phyloP scores from a whole-genome alignment of 2,888 invertebrate genomes.

The Aleiodes alternator region DNA sequence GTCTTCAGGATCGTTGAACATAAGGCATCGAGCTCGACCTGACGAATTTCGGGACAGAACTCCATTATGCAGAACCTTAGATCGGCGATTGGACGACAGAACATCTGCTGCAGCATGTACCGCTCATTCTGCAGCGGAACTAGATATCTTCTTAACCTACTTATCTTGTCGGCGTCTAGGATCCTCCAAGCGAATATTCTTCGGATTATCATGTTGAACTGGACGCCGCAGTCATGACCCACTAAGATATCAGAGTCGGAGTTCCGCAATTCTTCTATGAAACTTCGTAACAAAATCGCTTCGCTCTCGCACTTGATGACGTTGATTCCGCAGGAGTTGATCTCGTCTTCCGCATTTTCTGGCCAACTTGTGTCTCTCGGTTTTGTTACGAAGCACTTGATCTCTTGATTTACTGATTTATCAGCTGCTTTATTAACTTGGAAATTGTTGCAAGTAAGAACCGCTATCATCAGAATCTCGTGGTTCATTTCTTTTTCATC shows the following conservation, averaged over 20 bases:
- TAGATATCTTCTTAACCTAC: slow-evolving; percentile 82
- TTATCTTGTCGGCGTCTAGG: slow-evolving; percentile 92
- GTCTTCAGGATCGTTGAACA: slow-evolving; percentile 84
- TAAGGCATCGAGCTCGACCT: slow-evolving; percentile 92
- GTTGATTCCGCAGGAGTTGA: slow-evolving; percentile 83
- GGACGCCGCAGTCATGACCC: slow-evolving; percentile 95
- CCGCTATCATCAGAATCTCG: slow-evolving; percentile 90
- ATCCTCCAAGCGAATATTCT: slow-evolving; percentile 86
- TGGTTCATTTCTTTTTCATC: slow-evolving; percentile 88
- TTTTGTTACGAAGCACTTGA: slow-evolving; percentile 91
- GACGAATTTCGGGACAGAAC: slow-evolving; percentile 88
- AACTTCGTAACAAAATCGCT: slow-evolving; percentile 88
- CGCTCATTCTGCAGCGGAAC: slow-evolving; percentile 70
- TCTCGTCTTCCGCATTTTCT: slow-evolving; percentile 84
- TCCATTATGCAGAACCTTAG: slow-evolving; percentile 95
- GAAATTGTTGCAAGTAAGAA: slow-evolving; percentile 87
- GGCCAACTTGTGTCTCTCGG: slow-evolving; percentile 90
- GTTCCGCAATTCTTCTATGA: slow-evolving; percentile 90
- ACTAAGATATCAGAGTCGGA: slow-evolving; percentile 96
- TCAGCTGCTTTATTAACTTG: slow-evolving; percentile 89
- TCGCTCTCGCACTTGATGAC: slow-evolving; percentile 90
- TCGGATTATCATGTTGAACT: slow-evolving; percentile 92
- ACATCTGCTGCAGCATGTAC: slow-evolving; percentile 65
- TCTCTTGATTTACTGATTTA: slow-evolving; percentile 87
- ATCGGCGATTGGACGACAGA: slow-evolving; percentile 92